Percentiles rank a stretch among this genome's conserved stretches.
These are phyloP conservation scores for Cettia cetti DNA, from an alignment of 2,113 vertebrate species.

Conservation along the genomic window DNA sequence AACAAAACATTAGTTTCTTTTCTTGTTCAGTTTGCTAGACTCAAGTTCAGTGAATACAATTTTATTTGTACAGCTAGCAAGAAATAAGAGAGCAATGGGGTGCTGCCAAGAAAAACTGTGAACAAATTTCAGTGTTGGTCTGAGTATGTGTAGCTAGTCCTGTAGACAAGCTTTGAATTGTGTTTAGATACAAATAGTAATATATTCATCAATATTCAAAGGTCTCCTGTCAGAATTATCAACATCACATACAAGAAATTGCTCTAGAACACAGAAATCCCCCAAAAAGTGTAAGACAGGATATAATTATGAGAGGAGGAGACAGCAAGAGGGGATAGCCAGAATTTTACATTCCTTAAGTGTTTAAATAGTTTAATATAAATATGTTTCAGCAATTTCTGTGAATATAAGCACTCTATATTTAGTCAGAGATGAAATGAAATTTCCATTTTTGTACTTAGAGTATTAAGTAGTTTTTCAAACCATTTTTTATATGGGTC, in stretches of 20 bases:
- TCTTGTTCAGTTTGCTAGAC: background rate
- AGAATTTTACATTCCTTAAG: background rate
- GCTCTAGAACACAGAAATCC: background rate
- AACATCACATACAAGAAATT: background rate
- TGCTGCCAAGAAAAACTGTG: conserved; percentile 9
- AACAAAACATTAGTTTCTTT: background rate
- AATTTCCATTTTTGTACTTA: background rate
- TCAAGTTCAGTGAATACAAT: background rate
- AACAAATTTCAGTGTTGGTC: background rate
- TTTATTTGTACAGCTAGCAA: background rate
- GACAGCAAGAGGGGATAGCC: background rate
- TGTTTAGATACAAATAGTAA: background rate
- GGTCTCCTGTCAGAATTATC: background rate
- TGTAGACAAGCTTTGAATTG: background rate
- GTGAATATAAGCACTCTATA: background rate
- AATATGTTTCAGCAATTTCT: background rate
- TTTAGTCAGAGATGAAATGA: background rate
- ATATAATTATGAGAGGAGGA: background rate
- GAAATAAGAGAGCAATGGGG: background rate
- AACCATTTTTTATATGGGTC: background rate
- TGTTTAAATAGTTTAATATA: background rate
- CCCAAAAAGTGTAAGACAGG: background rate
- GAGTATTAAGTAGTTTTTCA: background rate
- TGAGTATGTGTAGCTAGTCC: background rate
- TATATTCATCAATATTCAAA: background rate